Percentiles rank a stretch among this genome's conserved stretches.
Evolutionary conservation across 2,113 vertebrate species (phyloP).

Genomic region (Podiceps cristatus): DNA sequence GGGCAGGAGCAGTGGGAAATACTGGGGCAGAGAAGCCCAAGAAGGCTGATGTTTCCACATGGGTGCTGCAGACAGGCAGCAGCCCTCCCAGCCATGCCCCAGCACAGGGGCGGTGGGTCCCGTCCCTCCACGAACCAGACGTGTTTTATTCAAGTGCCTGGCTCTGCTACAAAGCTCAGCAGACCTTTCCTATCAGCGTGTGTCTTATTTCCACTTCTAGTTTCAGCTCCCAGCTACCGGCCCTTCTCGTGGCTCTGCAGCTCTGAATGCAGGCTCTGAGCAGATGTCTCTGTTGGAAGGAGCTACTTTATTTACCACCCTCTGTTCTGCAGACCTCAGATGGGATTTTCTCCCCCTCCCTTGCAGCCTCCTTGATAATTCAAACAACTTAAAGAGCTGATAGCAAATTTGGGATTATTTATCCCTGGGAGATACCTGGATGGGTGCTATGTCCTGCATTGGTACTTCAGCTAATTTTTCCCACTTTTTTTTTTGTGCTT

Average conservation of each 20-base stretch:
- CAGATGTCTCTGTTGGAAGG: neutral
- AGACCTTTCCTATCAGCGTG: neutral
- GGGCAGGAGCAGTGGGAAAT: neutral
- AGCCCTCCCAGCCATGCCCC: neutral
- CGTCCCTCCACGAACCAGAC: neutral
- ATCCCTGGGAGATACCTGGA: neutral
- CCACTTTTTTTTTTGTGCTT: neutral
- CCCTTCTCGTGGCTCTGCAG: neutral
- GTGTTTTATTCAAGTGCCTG: neutral
- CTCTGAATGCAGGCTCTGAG: neutral
- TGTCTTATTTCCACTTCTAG: neutral
- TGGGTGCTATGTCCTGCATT: neutral
- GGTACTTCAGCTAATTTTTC: neutral
- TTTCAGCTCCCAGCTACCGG: neutral
- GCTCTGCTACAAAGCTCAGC: neutral
- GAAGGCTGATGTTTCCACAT: neutral
- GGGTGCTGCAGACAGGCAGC: neutral
- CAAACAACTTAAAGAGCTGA: neutral
- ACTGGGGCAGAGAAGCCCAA: neutral
- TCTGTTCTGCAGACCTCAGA: neutral
- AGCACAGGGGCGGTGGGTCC: rapidly evolving
- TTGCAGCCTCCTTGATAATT: neutral
- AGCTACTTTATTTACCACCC: neutral
- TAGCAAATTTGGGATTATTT: neutral
- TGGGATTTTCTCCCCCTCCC: neutral